These are phyloP conservation scores for Heliconius eleuchia DNA, from an alignment of 1,140 invertebrate species.

Conservation along the genomic window DNA sequence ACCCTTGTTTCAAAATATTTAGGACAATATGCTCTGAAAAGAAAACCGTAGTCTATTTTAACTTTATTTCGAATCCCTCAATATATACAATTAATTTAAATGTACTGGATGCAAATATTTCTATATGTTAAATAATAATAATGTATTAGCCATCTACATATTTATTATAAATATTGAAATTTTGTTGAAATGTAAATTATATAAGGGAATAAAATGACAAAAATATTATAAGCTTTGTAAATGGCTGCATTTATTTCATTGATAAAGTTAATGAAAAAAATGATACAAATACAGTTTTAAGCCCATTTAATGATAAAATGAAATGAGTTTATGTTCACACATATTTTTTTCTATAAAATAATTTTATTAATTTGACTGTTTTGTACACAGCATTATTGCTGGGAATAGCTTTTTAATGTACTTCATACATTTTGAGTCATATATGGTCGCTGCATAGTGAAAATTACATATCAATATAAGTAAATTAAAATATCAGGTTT, in stretches of 20 bases:
- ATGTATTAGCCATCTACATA: slow-evolving; percentile 44
- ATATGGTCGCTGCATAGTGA: neutral
- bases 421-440: neutral
- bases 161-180: slow-evolving; percentile 30
- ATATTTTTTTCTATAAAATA: neutral
- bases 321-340: neutral
- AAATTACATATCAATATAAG: neutral
- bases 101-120: slow-evolving; percentile 31
- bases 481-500: too few relatives aligned
- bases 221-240: slow-evolving; percentile 55
- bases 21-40: neutral
- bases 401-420: neutral
- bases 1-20: neutral
- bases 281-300: neutral
- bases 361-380: neutral
- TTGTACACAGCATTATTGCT: neutral
- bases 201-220: slow-evolving; percentile 27
- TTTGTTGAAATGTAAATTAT: slow-evolving; percentile 20
- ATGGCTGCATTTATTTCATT: slow-evolving; percentile 45
- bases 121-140: slow-evolving; percentile 24
- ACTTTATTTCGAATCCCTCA: neutral
- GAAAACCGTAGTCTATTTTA: neutral
- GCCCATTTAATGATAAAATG: neutral
- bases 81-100: neutral
- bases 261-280: neutral